Evolutionary conservation across 2,113 vertebrate genomes (phyloP).

Genomic region (human): GRCh38 chr14:77981001-77981500

Average conservation of each 20-base stretch:
- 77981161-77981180: not conserved
- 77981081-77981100: accelerated
- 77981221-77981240: not conserved
- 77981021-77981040: not conserved
- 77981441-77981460: not conserved
- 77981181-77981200: not conserved
- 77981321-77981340: too few species aligned
- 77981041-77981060: not conserved
- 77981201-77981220: accelerated
- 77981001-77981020: accelerated
- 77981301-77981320: not conserved
- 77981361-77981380: not conserved
- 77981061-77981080: not conserved
- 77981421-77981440: not conserved
- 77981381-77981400: not conserved
- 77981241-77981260: accelerated
- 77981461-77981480: not conserved
- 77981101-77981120: not conserved
- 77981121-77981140: not conserved
- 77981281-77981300: accelerated
- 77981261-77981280: not conserved
- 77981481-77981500: too few species aligned
- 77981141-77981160: not conserved
- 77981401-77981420: constrained; percentile 65
- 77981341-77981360: accelerated